A percentile compares a stretch with the other conserved stretches of the same genome.
These are phyloP conservation scores for Lasioglossum albipes DNA, from an alignment of 1,140 invertebrate genomes.

Conservation along the genomic window DNA sequence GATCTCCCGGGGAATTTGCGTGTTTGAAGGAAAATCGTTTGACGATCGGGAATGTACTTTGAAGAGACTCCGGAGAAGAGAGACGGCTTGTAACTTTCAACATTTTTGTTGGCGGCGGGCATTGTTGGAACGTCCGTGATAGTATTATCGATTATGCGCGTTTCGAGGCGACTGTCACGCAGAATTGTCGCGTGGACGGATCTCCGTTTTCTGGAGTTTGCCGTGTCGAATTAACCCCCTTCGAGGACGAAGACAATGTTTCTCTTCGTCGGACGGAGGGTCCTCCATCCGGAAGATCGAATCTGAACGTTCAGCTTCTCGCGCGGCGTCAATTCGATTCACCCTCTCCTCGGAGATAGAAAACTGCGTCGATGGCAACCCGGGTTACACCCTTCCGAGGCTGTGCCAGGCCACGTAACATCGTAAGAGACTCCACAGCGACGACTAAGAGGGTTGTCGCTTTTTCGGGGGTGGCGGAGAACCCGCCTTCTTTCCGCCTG, in stretches of 20 bases:
- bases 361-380: constrained; percentile 40
- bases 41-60: too few relatives aligned
- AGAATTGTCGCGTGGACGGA: constrained; percentile 36
- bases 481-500: constrained; percentile 7
- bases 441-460: constrained; percentile 41
- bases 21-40: too few relatives aligned
- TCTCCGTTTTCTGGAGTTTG: constrained; percentile 48
- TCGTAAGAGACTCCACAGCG: constrained; percentile 51
- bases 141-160: constrained; percentile 49
- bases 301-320: constrained; percentile 46
- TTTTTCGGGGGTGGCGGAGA: constrained; percentile 13
- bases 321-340: constrained; percentile 62
- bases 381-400: constrained; percentile 13
- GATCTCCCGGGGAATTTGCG: too few relatives aligned
- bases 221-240: constrained; percentile 60
- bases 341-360: constrained; percentile 51
- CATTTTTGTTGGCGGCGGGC: not conserved
- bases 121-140: not conserved
- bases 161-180: constrained; percentile 36
- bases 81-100: too few relatives aligned
- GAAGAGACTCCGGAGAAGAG: too few relatives aligned
- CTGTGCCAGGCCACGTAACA: constrained; percentile 40
- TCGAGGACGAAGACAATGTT: constrained; percentile 21
- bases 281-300: constrained; percentile 64
- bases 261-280: constrained; percentile 41